A percentile compares a stretch with the other conserved stretches of the same genome.
phyloP scores from a whole-genome alignment of 2,113 vertebrate species.

The Sinocyclocheilus anophthalmus region DNA sequence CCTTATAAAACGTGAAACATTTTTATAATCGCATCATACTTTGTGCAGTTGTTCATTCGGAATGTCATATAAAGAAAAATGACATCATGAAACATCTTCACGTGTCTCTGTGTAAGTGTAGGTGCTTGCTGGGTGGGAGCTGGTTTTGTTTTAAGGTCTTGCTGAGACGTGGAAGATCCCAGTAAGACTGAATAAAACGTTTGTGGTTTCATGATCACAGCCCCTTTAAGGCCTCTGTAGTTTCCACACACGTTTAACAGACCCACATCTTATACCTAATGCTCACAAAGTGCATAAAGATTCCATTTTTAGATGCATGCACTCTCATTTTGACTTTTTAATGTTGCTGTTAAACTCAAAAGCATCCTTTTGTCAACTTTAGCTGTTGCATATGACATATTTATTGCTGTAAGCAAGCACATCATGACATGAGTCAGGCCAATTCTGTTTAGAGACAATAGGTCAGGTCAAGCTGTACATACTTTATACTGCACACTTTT shows the following conservation, averaged over 20 bases:
- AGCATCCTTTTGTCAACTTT: background rate
- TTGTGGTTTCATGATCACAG: background rate
- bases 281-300: constrained; percentile 24
- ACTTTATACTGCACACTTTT: background rate
- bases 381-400: background rate
- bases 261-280: background rate
- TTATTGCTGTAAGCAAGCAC: background rate
- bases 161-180: constrained; percentile 32
- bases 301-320: background rate
- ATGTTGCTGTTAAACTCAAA: background rate
- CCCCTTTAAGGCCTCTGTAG: constrained; percentile 28
- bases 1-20: background rate
- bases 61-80: background rate
- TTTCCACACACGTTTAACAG: constrained; percentile 33
- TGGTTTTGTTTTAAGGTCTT: constrained; percentile 35
- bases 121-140: constrained; percentile 15
- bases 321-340: background rate
- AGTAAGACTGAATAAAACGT: constrained; percentile 5
- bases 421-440: background rate
- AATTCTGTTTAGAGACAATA: background rate
- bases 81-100: background rate
- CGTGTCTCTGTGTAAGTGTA: constrained; percentile 8
- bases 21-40: background rate
- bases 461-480: background rate
- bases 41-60: background rate